Evolutionary conservation across 1,140 invertebrate genomes (phyloP), one percentile per base, ranked within the genome.

Genomic region (Drosophila mauritiana): DNA sequence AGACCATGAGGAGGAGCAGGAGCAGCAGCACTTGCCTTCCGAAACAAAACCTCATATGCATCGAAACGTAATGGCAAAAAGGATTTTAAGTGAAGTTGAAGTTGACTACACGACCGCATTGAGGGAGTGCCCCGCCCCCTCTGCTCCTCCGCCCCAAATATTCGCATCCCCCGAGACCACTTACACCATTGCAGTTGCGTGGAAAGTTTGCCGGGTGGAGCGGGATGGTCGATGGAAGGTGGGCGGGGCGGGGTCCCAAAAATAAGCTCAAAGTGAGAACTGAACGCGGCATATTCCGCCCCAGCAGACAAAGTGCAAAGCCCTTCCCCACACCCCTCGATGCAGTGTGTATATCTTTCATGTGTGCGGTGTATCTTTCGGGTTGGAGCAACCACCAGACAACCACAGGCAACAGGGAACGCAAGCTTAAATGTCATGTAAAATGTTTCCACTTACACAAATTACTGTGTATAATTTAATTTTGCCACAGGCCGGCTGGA

Each of bases 361-460:
- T 17, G 68, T 70, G 43, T 70, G 67, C 20, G 51, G 67, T 57
- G 49, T 72, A 70, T 72, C 68, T 57, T 70, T 70, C 43, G 67
- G 64, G 51, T 48, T 54, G 62, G 31, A 12, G 51, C 36, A 65
- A 48, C 59, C 56, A 34, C 31, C 55, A 57, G 39, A 75, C 76
- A 42, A 59, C 78, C 67, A 46, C 57, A 61, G 56, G 67, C 52
- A 69, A 37, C 67, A 69, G 48, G 67, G 31, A 31, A 22, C 72
- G 51, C 54, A 65, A 72, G 84, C 83, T 89, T 89, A 89, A 89
- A 85, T 89, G 84, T 89, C 84, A 89, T 89, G 84, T 84, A 89
- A 89, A 89, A 89, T 80, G 84, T 90, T 89, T 89, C 85, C 84
- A 89, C 84, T 89, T 89, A 89, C 84, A 89, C 84, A 89, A 89